Evolutionary conservation across 2,113 vertebrate species (phyloP), one percentile per base, ranked within the genome.

Genomic region (Ictalurus punctatus): DNA sequence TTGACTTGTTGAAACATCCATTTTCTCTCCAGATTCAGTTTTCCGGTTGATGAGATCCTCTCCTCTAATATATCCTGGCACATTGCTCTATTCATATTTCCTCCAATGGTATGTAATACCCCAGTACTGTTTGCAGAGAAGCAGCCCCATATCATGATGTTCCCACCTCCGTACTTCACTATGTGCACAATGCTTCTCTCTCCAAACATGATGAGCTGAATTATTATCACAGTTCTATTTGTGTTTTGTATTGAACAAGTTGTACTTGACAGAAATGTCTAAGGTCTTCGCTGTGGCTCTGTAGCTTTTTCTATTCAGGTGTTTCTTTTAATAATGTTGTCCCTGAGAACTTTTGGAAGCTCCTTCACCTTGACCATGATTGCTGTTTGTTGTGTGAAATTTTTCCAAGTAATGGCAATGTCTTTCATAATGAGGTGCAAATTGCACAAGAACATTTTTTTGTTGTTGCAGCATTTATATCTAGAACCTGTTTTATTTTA

Each of bases 1-100:
- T 25, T 79, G 74, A 79, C 44, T 52, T n/a, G 76, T 27, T 48
- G 76, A 79, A 79, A 79, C 37, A 76, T 76, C 21, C 73, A 37
- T 73, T 23, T 76, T 76, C 21, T 76, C 21, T 4, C 4, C 21
- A 54, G 48, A 80, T n/a, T 80, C 13, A 14, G 6, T 54, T n/a
- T 54, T 13, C 6, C 27, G 76, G 12, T 13, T 3, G 27, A 80
- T n/a, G 13, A 79, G 40, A 78, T 25, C 10, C 23, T 52, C 10
- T 79, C 10, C 44, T 79, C 40, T 52, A 79, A 79, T 54, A 79
- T 54, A 25, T 79, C 44, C 12, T 52, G 44, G 44, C n/a, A n/a
- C 5, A 54, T 52, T 54, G 44, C 12, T 52, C 13, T 52, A 79
- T 79, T 79, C 40, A 54, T 79, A 12, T n/a, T n/a, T 52, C 40